phyloP scores from a whole-genome alignment of 2,797 vertebrate genomes.

The Eulemur albifrons region DNA sequence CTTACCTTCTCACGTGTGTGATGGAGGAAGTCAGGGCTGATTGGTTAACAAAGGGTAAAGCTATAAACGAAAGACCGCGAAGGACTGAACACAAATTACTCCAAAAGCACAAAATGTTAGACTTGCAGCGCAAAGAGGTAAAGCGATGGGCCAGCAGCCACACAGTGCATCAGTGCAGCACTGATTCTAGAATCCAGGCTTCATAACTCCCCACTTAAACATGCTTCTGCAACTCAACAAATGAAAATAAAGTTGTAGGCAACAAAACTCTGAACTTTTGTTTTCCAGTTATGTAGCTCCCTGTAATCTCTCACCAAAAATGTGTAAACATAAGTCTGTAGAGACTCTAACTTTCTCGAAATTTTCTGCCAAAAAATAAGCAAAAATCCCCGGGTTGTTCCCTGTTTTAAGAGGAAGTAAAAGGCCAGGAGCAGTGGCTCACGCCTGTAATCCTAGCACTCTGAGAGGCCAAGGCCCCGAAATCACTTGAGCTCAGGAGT shows the following conservation, averaged over 20 bases:
- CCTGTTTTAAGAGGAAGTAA: slow-evolving; percentile 42
- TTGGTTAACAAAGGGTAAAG: not conserved
- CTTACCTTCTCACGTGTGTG: rapidly evolving
- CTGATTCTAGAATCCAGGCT: not conserved
- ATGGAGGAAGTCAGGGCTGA: not conserved
- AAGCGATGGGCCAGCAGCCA: not conserved
- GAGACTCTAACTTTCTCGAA: not conserved
- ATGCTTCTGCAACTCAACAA: not conserved
- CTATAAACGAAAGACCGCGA: not conserved
- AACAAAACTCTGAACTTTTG: not conserved
- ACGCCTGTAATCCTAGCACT: too few species aligned
- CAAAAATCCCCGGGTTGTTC: not conserved
- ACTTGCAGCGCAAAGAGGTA: not conserved
- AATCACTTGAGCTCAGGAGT: too few species aligned
- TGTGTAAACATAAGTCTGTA: not conserved
- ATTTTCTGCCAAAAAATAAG: slow-evolving; percentile 10
- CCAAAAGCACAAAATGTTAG: not conserved
- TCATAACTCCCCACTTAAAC: not conserved
- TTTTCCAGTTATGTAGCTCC: not conserved
- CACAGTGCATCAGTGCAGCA: rapidly evolving
- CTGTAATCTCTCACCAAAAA: not conserved
- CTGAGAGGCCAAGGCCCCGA: too few species aligned
- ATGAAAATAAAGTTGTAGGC: not conserved
- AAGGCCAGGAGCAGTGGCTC: too few species aligned
- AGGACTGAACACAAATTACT: not conserved